Conservation (phyloP, 2,888 invertebrate species). For the Archips crataeganus region DNA sequence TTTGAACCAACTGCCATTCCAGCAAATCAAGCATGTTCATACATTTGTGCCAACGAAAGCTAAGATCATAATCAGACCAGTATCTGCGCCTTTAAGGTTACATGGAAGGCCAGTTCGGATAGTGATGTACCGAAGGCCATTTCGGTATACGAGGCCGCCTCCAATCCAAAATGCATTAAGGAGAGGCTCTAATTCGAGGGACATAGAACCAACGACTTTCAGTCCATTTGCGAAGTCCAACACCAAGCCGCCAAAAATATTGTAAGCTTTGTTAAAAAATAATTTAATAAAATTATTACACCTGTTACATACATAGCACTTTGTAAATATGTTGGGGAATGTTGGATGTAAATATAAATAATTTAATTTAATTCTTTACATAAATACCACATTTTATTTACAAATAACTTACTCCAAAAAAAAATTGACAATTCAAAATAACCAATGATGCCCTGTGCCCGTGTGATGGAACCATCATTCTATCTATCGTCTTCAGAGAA, state of each 20-base stretch:
- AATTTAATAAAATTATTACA: conserved; percentile 49
- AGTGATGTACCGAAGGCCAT: conserved; percentile 55
- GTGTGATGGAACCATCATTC: too few relatives aligned
- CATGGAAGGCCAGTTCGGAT: conserved; percentile 55
- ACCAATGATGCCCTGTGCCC: background rate
- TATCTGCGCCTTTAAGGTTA: conserved; percentile 54
- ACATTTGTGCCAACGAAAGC: conserved; percentile 66
- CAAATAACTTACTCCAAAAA: background rate
- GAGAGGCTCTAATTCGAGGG: conserved; percentile 48
- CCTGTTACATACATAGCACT: conserved; percentile 65
- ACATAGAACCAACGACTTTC: conserved; percentile 71
- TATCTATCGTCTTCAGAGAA: too few relatives aligned
- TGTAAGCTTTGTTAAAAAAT: conserved; percentile 45
- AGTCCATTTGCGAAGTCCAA: conserved; percentile 63
- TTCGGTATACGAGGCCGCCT: conserved; percentile 49
- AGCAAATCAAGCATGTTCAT: conserved; percentile 68
- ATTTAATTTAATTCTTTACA: conserved; percentile 26
- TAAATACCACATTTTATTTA: background rate
- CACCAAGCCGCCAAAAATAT: conserved; percentile 68
- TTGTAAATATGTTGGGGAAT: conserved; percentile 56
- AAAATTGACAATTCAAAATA: background rate
- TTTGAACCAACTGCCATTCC: conserved; percentile 52
- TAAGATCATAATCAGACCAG: conserved; percentile 71
- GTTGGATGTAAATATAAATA: conserved; percentile 9
- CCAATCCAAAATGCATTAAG: conserved; percentile 52